phyloP scores from a whole-genome alignment of 1,140 invertebrate genomes.

The Drosophila teissieri region DNA sequence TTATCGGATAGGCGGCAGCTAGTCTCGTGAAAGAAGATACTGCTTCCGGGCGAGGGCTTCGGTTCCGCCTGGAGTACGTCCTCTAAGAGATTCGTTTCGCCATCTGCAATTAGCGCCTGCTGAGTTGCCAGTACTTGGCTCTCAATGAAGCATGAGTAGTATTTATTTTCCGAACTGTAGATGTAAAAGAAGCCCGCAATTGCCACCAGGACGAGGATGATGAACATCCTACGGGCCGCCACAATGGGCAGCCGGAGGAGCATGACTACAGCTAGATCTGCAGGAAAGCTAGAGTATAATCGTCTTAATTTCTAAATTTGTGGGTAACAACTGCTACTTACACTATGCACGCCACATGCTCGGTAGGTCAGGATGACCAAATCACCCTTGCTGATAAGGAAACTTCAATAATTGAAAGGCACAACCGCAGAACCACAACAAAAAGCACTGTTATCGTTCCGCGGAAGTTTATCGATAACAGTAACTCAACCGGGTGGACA shows the following conservation, averaged over 20 bases:
- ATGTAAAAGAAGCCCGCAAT: constrained; percentile 22
- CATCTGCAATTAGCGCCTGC: constrained; percentile 4
- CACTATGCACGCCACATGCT: background rate
- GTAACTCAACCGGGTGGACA: background rate
- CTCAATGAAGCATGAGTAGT: constrained; percentile 40
- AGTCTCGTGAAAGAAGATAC: constrained; percentile 87
- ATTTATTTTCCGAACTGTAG: constrained; percentile 32
- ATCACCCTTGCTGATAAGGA: background rate
- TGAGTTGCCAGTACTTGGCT: background rate
- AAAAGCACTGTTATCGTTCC: no score
- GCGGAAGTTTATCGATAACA: background rate
- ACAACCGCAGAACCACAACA: background rate
- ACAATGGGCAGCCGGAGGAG: constrained; percentile 54
- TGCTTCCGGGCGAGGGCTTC: constrained; percentile 83
- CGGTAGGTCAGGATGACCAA: background rate
- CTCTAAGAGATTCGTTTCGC: constrained; percentile 28
- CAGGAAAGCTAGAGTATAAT: background rate
- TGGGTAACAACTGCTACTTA: background rate
- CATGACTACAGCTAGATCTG: constrained; percentile 54
- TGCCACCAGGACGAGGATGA: constrained; percentile 45
- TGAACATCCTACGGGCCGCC: constrained; percentile 42
- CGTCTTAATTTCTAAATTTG: background rate
- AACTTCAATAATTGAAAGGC: background rate
- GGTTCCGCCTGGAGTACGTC: constrained; percentile 57
- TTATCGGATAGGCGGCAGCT: constrained; percentile 75